Evolutionary conservation across 1,140 invertebrate species (phyloP), one percentile per base, ranked within the genome.

Genomic region (Solen grandis): DNA sequence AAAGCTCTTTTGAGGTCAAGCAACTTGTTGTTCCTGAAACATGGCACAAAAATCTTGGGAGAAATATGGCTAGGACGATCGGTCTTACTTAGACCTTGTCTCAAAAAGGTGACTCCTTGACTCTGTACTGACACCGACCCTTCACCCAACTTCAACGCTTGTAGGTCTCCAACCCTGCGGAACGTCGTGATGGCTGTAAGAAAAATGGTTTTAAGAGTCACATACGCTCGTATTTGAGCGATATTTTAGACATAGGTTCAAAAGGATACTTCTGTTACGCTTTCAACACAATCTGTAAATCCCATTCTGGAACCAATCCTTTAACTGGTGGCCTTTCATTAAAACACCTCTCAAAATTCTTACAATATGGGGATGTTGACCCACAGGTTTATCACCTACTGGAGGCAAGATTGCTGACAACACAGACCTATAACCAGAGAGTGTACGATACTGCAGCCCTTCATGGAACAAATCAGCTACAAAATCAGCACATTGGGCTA

Each of bases 361-460:
- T 35, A 79, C 80, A 33, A 81, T 76, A 62, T 72, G 62, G 57
- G 59, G 60, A 55, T 82, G 74, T 66, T 82, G 78, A 22, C 78
- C 78, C 31, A 63, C 33, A 10, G 63, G 60, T 25, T 38, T 55
- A 31, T 82, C 62, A 22, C 41, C 72, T 54, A 82, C 35, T 31
- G 55, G 65, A 1, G 80, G 36, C 52, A 75, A 54, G 14, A 83
- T 4, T 16, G 74, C 60, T 25, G 74, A 78, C n/a, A 83, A 68
- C 81, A 83, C 79, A 25, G 74, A 79, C 25, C 69, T 66, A 41
- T 75, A 81, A 19, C 70, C 79, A 33, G 69, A 36, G 59, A 81
- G 74, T 38, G 79, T 75, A 1, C 70, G 29, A 52, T 81, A 59
- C 29, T 70, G 55, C 50, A 68, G 38, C 36, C 74, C 60, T 22